phyloP scores from a whole-genome alignment of 2,888 invertebrate genomes.

The Synergus itoensis region DNA sequence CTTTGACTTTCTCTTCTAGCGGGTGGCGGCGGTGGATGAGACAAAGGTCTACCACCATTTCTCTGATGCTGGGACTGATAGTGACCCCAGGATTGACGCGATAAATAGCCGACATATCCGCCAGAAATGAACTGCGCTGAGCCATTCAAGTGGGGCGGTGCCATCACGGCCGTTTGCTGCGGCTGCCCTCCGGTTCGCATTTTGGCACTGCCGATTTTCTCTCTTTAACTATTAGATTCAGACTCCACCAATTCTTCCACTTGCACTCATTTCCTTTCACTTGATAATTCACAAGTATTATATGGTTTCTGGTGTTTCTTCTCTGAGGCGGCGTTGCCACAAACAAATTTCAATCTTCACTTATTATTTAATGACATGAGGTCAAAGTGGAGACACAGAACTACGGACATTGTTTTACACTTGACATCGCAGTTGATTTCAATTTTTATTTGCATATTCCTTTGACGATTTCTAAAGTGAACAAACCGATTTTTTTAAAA shows the following conservation, averaged over 20 bases:
- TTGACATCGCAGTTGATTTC: too few relatives aligned
- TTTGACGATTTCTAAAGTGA: too few relatives aligned
- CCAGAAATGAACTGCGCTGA: slow-evolving; percentile 79
- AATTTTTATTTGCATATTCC: too few relatives aligned
- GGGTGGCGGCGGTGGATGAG: slow-evolving; percentile 72
- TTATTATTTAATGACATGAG: too few relatives aligned
- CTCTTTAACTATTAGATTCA: slow-evolving; percentile 14
- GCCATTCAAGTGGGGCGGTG: slow-evolving; percentile 77
- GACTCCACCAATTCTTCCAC: slow-evolving; percentile 17
- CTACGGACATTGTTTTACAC: too few relatives aligned
- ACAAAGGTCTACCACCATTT: slow-evolving; percentile 67
- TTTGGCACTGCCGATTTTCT: slow-evolving; percentile 50
- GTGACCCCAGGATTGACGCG: slow-evolving; percentile 78
- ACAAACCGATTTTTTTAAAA: too few relatives aligned
- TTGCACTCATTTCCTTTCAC: slow-evolving; percentile 34
- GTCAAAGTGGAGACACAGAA: too few relatives aligned
- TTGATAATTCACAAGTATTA: not conserved
- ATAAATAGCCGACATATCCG: slow-evolving; percentile 80
- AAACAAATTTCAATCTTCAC: too few relatives aligned
- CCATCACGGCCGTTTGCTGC: slow-evolving; percentile 75
- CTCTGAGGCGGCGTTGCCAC: too few relatives aligned
- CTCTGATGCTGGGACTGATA: slow-evolving; percentile 72
- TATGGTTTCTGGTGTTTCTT: too few relatives aligned
- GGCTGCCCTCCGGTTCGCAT: slow-evolving; percentile 75
- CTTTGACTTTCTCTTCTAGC: slow-evolving; percentile 68